Base-by-base conservation (phyloP, 1,140 invertebrate genomes). In the Hycleus cichorii region DNA sequence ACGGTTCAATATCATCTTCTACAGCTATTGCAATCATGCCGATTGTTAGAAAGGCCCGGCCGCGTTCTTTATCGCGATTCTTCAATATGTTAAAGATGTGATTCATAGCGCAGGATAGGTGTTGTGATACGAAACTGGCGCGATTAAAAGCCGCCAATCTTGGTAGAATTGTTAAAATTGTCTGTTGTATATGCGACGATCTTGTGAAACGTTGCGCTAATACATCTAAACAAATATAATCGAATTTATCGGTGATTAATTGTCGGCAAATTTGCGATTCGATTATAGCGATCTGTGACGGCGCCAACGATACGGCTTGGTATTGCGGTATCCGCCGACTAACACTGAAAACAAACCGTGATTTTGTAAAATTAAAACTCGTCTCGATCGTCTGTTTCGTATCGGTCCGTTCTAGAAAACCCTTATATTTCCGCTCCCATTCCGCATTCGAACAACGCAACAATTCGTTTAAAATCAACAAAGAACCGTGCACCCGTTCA, bases 391-490 rank as follows among this genome's bases (percentile, higher is more conserved):
- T 71, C 64, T 6, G 62, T 51, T 64, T 71, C 5, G 63, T 63
- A 49, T 64, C 75, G 51, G 55, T 75, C 64, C 50, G 74, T 63
- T 89, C 68, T 73, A 81, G 78, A 2, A 95, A 71, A n/a, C 81
- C 76, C 50, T 85, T 84, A 62, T 93, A 91, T 58, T 86, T 84
- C 18, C 81, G 80, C 71, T 95, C 96, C 85, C 93, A 95, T 46
- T 85, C 81, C 2, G 89, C 83, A 77, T 98, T 96, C 46, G 92
- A 90, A 69, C 93, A 95, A 59, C 95, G 77, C 2, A 99, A 77
- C 0, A 99, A 76, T 74, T 99, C 97, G 78, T 98, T 97, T 2
- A 98, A 76, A 9, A 98, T 91, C 9, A 99, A 79, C 0, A 99
- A 76, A 1, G 92, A 92, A 9, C 95, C 94, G 74, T 98, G 96